These are phyloP conservation scores for Caenorhabditis parvicauda DNA, from an alignment of 2,888 invertebrate species.

Conservation along the genomic window DNA sequence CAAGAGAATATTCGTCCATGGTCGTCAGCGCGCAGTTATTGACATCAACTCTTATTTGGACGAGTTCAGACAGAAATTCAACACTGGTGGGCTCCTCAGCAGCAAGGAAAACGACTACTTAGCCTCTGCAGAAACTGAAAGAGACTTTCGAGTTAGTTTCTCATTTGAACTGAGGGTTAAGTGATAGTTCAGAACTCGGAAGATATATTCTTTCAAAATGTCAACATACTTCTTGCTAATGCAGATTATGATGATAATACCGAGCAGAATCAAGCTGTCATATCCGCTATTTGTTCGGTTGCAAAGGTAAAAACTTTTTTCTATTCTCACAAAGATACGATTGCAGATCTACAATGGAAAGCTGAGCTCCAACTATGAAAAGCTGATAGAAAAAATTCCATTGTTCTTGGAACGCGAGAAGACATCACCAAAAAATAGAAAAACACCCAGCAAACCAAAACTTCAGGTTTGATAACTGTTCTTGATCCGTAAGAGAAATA, in stretches of 20 bases:
- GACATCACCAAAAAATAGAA: conserved; percentile 65
- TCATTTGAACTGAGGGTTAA: conserved; percentile 24
- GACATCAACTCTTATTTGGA: conserved; percentile 77
- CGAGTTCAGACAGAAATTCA: conserved; percentile 82
- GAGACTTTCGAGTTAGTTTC: too few species aligned
- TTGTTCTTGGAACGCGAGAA: conserved; percentile 84
- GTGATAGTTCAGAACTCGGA: conserved; percentile 8
- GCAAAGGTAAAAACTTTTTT: too few species aligned
- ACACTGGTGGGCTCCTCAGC: neutral
- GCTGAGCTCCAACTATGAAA: too few species aligned
- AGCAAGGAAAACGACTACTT: neutral
- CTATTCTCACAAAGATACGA: too few species aligned
- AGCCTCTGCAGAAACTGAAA: neutral
- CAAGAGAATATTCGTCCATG: conserved; percentile 78
- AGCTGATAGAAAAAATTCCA: conserved; percentile 75
- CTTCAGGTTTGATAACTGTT: too few species aligned
- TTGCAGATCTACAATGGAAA: too few species aligned
- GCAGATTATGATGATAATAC: too few species aligned
- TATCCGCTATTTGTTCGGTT: too few species aligned
- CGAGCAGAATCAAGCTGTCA: too few species aligned
- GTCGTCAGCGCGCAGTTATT: conserved; percentile 79
- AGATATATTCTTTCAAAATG: conserved; percentile 7
- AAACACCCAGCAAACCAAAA: conserved; percentile 32
- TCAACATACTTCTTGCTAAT: too few species aligned
- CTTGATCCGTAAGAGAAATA: too few species aligned